Evolutionary conservation across 37 sponge, comb jelly and placozoan species (phyloP).

Genomic region (Halichondria panicea): DNA sequence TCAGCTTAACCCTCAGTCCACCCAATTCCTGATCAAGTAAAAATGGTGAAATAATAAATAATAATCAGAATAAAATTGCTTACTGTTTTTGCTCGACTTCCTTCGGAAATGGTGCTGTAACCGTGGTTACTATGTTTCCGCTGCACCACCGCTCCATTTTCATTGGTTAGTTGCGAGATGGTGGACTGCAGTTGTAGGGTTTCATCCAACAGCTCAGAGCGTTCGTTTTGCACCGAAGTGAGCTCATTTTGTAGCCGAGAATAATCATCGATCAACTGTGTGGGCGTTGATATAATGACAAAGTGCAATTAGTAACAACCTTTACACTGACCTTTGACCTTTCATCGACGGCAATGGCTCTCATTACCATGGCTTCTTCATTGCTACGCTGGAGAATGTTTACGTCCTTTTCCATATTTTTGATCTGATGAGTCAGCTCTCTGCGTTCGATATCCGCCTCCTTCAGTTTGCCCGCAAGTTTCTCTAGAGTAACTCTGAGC

Average conservation of each 20-base stretch:
- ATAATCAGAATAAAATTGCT: background rate
- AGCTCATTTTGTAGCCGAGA: constrained; percentile 34
- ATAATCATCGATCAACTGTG: constrained; percentile 41
- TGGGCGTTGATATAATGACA: background rate
- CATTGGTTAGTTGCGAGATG: no score
- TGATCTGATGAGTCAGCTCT: constrained; percentile 2
- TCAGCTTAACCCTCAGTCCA: constrained; percentile 4
- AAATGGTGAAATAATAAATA: no score
- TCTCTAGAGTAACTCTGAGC: constrained; percentile 36
- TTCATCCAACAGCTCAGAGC: constrained; percentile 33
- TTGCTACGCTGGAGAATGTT: constrained; percentile 17
- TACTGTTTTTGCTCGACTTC: background rate
- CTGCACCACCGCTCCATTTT: no score
- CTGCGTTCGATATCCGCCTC: constrained; percentile 17
- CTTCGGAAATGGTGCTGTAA: background rate
- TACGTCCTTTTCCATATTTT: constrained; percentile 26
- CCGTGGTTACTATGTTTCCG: no score
- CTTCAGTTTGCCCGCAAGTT: constrained; percentile 3
- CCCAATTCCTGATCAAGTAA: constrained; percentile 12
- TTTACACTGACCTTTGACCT: constrained; percentile 53
- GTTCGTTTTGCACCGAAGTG: constrained; percentile 30
- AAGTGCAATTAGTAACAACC: background rate
- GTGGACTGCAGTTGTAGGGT: constrained; percentile 8
- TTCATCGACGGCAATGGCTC: constrained; percentile 46
- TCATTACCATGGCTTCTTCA: constrained; percentile 30